Evolutionary conservation across 2,888 invertebrate genomes (phyloP).

Genomic region (Meloe dianella): DNA sequence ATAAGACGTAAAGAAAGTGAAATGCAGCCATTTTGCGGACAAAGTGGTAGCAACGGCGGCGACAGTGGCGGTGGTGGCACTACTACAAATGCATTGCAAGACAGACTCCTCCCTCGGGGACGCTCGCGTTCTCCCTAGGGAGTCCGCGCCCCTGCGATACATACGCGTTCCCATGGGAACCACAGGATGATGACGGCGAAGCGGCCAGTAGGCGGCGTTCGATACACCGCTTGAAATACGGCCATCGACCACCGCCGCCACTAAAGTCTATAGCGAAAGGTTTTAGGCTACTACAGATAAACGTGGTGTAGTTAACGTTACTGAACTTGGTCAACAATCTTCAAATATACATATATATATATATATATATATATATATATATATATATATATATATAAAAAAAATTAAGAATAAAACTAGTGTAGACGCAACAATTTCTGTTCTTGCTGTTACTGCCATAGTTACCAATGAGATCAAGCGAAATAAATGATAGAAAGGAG

Average conservation of each 20-base stretch:
- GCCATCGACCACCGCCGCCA: conserved; percentile 53
- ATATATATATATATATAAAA: too few species aligned
- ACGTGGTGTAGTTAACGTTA: conserved; percentile 13
- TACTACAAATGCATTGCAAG: conserved; percentile 51
- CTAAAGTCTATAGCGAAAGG: background rate
- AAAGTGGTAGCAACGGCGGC: conserved; percentile 39
- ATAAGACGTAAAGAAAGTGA: background rate
- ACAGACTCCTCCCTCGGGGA: conserved; percentile 61
- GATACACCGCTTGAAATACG: conserved; percentile 54
- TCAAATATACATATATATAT: too few species aligned
- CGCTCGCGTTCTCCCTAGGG: conserved; percentile 56
- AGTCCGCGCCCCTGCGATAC: conserved; percentile 54
- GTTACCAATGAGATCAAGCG: conserved; percentile 46
- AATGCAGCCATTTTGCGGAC: conserved; percentile 54
- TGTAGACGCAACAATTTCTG: background rate
- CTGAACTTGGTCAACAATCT: conserved; percentile 27
- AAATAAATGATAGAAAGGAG: conserved; percentile 49
- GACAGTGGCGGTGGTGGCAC: conserved; percentile 36
- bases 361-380: too few species aligned
- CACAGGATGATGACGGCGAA: conserved; percentile 57
- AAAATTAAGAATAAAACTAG: too few species aligned
- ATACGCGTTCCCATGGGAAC: conserved; percentile 66
- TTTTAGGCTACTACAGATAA: background rate
- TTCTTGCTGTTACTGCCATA: conserved; percentile 30
- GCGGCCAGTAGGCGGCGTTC: conserved; percentile 57